These are phyloP conservation scores for Paratilapia polleni DNA, from an alignment of 2,113 vertebrate species.

Conservation along the genomic window DNA sequence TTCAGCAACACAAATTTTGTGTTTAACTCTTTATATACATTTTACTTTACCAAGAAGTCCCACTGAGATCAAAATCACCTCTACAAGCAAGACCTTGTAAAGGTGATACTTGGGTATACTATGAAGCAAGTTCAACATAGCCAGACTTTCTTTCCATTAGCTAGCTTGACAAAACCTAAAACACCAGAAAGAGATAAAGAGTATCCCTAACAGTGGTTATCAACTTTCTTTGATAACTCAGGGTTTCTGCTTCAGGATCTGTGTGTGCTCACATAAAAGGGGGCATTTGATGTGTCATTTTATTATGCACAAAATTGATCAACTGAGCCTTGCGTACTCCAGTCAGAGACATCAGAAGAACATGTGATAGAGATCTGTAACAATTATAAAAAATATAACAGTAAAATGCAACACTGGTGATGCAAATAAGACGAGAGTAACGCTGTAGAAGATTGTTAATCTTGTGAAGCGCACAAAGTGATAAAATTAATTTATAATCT, in stretches of 20 bases:
- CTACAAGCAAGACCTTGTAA: background rate
- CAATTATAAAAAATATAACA: too few species aligned
- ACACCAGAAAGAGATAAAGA: background rate
- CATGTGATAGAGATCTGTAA: too few species aligned
- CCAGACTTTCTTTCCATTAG: fast-evolving
- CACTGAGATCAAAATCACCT: background rate
- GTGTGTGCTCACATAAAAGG: too few species aligned
- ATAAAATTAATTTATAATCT: background rate
- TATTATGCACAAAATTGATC: background rate
- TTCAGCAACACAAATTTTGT: background rate
- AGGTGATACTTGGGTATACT: background rate
- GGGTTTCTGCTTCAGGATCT: background rate
- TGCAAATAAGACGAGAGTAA: too few species aligned
- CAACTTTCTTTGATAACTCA: background rate
- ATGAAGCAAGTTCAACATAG: background rate
- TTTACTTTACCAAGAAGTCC: background rate
- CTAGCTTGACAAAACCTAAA: background rate
- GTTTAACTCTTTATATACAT: background rate
- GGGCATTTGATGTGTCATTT: background rate
- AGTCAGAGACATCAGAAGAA: background rate
- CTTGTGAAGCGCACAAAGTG: background rate
- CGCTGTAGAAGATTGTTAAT: background rate
- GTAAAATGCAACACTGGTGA: too few species aligned
- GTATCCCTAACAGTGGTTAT: too few species aligned
- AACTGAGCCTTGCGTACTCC: background rate